Evolutionary conservation across 1,140 invertebrate species (phyloP).

Genomic region (Sycophaga agraensis): DNA sequence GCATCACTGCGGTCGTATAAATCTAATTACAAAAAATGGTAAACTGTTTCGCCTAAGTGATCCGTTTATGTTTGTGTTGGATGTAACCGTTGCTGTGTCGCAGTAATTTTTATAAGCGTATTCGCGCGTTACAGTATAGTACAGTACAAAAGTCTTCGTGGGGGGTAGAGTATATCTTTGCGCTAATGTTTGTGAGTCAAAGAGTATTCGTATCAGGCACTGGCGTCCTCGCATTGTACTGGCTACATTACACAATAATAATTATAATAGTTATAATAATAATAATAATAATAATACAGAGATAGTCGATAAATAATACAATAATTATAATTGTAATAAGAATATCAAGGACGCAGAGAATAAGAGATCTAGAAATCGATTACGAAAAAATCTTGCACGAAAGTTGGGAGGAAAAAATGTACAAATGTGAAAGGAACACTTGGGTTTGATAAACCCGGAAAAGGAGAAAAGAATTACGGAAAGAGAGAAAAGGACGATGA

Average conservation of each 20-base stretch:
- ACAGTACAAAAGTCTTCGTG: background rate
- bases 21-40: background rate
- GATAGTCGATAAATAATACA: constrained; percentile 1
- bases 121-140: no score
- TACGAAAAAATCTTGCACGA: background rate
- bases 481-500: background rate
- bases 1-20: no score
- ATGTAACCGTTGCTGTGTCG: no score
- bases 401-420: constrained; percentile 2
- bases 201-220: constrained; percentile 41
- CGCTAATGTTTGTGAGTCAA: constrained; percentile 26
- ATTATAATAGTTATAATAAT: background rate
- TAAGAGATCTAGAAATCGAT: constrained; percentile 13
- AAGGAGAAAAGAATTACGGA: background rate
- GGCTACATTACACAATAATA: no score
- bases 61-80: no score
- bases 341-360: constrained; percentile 6
- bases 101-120: no score
- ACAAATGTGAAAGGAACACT: constrained; percentile 1
- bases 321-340: constrained; percentile 1
- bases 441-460: background rate
- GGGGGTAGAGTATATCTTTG: background rate
- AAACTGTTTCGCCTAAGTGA: no score
- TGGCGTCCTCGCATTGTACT: constrained; percentile 31
- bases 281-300: constrained; percentile 1